Evolutionary conservation across 2,797 vertebrate species (phyloP).

Genomic region (Dallia pectoralis): DNA sequence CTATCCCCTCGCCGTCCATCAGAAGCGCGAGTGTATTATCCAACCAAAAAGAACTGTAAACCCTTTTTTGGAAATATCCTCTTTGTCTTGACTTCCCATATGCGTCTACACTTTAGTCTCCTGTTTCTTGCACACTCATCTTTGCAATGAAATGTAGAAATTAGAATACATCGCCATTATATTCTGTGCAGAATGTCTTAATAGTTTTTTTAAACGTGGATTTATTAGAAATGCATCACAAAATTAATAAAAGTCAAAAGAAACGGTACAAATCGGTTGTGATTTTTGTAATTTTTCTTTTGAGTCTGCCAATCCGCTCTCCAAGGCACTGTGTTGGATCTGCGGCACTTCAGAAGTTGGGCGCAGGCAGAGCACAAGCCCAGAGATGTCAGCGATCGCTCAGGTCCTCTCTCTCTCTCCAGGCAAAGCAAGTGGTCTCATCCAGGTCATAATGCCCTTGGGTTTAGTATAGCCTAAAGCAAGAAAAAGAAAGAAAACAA

Average conservation of each 20-base stretch:
- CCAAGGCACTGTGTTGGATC: not conserved
- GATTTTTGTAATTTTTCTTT: not conserved
- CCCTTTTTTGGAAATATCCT: conserved; percentile 3
- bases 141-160: not conserved
- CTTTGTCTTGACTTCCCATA: conserved; percentile 49
- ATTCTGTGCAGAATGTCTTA: not conserved
- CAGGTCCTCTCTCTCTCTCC: not conserved
- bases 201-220: not conserved
- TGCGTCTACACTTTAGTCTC: not conserved
- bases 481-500: not conserved
- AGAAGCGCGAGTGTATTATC: conserved; percentile 13
- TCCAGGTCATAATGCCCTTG: conserved; percentile 46
- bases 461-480: conserved; percentile 3
- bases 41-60: conserved; percentile 13
- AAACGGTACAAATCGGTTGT: not conserved
- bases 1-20: conserved; percentile 38
- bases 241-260: not conserved
- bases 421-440: conserved; percentile 14
- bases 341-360: conserved; percentile 49
- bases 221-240: not conserved
- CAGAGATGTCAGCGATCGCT: conserved; percentile 13
- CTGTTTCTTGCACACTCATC: not conserved
- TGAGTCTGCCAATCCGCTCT: conserved; percentile 17
- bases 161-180: not conserved
- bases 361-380: conserved; percentile 24